These are phyloP conservation scores for Leistus spinibarbis DNA, from an alignment of 2,888 invertebrate species.

Conservation along the genomic window DNA sequence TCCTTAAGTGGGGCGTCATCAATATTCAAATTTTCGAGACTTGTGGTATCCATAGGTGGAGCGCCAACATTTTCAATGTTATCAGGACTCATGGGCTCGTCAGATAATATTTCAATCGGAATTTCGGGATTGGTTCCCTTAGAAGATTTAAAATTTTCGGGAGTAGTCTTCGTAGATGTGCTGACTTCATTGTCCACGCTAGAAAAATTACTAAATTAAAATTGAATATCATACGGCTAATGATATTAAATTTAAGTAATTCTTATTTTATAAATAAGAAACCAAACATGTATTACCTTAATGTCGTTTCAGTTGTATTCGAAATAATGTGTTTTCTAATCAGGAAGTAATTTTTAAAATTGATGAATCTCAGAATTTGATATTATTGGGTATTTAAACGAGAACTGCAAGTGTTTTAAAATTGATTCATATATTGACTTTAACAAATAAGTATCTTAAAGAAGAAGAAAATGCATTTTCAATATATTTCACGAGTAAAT, in stretches of 20 bases:
- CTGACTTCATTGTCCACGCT: conserved; percentile 24
- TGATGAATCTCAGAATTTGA: neutral
- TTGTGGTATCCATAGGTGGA: neutral
- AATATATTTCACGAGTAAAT: too few relatives aligned
- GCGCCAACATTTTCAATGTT: conserved; percentile 2
- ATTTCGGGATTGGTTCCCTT: too few relatives aligned
- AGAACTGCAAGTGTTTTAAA: neutral
- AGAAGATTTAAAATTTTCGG: too few relatives aligned
- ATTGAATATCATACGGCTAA: conserved; percentile 20
- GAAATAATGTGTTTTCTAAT: neutral
- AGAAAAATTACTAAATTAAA: conserved; percentile 37
- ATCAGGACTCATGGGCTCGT: neutral
- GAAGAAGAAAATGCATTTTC: too few relatives aligned
- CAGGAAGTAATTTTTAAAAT: neutral
- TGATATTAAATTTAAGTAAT: neutral
- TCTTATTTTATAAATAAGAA: neutral
- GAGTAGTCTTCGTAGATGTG: conserved; percentile 18
- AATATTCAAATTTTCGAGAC: neutral
- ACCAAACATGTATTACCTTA: neutral
- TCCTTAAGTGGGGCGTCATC: neutral
- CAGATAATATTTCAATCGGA: neutral
- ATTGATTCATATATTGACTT: too few relatives aligned
- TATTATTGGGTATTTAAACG: neutral
- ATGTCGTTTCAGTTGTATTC: neutral
- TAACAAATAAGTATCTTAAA: too few relatives aligned